These are phyloP conservation scores for Andrena bicolor DNA, from an alignment of 2,888 invertebrate species.

Conservation along the genomic window DNA sequence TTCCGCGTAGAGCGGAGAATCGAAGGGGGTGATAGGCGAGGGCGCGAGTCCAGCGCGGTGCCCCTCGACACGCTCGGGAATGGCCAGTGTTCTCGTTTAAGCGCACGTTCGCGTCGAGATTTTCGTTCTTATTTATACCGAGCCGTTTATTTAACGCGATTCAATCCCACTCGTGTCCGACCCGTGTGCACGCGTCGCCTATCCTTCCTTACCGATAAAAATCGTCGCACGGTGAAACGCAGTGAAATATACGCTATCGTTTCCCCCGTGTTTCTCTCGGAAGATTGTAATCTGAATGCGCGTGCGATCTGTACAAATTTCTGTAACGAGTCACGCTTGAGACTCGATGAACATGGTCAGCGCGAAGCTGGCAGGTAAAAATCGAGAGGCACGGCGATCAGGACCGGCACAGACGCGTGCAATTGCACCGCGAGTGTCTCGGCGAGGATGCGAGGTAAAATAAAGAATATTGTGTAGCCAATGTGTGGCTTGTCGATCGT, in stretches of 20 bases:
- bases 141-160: constrained; percentile 45
- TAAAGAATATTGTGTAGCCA: constrained; percentile 71
- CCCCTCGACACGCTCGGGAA: constrained; percentile 43
- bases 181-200: not conserved
- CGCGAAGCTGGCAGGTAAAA: not conserved
- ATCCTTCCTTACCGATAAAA: not conserved
- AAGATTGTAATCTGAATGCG: constrained; percentile 6
- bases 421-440: constrained; percentile 41
- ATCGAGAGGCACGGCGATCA: constrained; percentile 37
- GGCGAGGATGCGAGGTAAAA: constrained; percentile 58
- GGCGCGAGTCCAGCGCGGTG: not conserved
- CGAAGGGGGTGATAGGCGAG: constrained; percentile 21
- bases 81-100: constrained; percentile 61
- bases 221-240: not conserved
- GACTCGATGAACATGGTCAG: not conserved
- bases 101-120: constrained; percentile 35
- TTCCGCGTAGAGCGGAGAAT: constrained; percentile 9
- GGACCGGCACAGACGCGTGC: no score
- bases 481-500: constrained; percentile 61
- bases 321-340: not conserved
- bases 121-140: constrained; percentile 57
- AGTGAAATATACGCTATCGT: not conserved
- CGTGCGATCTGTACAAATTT: constrained; percentile 1
- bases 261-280: not conserved
- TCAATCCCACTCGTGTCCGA: constrained; percentile 25